Percentiles rank a stretch among this genome's conserved stretches.
Conservation (phyloP, 2,113 vertebrate genomes). For the Hippocampus comes region DNA sequence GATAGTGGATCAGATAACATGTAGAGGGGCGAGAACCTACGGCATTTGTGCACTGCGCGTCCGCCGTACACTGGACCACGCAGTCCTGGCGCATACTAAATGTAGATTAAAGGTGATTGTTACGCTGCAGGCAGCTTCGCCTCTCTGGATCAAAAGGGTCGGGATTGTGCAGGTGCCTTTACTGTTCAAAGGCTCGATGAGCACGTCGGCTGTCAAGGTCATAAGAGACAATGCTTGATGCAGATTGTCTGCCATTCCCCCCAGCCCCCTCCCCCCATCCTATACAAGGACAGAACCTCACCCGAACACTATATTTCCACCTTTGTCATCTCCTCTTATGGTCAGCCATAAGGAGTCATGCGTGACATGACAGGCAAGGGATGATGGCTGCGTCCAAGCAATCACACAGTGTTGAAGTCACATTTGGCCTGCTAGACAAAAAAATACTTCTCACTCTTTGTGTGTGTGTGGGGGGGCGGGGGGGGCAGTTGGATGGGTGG, state of each 20-base stretch:
- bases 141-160: conserved; percentile 8
- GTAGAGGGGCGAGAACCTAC: conserved; percentile 28
- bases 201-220: conserved; percentile 54
- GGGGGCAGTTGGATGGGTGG: too few relatives aligned
- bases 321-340: conserved; percentile 35
- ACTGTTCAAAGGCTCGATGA: conserved; percentile 25
- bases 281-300: conserved; percentile 39
- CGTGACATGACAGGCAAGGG: conserved; percentile 12
- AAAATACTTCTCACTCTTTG: background rate
- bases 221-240: conserved; percentile 46
- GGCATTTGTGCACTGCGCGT: conserved; percentile 39
- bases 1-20: conserved; percentile 52
- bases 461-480: background rate
- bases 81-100: conserved; percentile 30
- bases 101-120: conserved; percentile 28
- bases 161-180: conserved; percentile 5
- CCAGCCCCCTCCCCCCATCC: conserved; percentile 35
- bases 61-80: conserved; percentile 10
- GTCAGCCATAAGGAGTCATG: background rate
- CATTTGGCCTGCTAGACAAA: background rate
- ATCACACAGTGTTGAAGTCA: conserved; percentile 1
- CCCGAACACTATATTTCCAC: conserved; percentile 27
- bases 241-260: conserved; percentile 46
- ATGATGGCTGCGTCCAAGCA: background rate
- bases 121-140: conserved; percentile 21